Conservation (phyloP, 2,797 vertebrate species). For the Rhynchonycteris naso region DNA sequence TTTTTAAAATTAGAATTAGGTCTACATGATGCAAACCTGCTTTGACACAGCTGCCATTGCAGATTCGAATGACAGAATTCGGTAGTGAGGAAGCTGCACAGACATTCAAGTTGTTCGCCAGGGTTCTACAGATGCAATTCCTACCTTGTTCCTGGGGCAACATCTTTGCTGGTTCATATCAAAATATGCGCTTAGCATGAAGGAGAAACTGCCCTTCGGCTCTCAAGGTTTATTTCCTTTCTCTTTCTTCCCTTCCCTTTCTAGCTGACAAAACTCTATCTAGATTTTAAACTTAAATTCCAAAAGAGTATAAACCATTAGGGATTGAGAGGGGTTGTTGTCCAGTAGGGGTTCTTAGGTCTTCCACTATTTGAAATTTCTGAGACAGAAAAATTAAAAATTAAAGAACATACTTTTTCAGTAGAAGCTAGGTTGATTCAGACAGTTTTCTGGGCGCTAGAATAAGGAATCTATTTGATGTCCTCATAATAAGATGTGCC, state of each 20-base stretch:
- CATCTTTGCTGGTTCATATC: not conserved
- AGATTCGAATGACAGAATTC: not conserved
- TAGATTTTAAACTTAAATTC: constrained; percentile 30
- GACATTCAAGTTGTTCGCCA: not conserved
- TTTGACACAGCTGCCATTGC: constrained; percentile 64
- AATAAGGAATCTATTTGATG: constrained; percentile 52
- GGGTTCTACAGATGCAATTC: not conserved
- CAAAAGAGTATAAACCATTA: not conserved
- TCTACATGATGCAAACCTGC: constrained; percentile 34
- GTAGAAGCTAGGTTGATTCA: constrained; percentile 39
- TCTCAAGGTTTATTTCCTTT: not conserved
- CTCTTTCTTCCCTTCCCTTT: not conserved
- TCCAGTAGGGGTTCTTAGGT: not conserved
- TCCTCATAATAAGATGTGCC: constrained; percentile 32
- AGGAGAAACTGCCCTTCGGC: not conserved
- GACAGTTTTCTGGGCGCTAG: constrained; percentile 45
- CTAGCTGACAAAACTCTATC: not conserved
- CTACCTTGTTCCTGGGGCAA: not conserved
- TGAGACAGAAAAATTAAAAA: not conserved
- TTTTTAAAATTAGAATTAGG: constrained; percentile 39
- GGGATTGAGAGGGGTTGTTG: not conserved
- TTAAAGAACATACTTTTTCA: constrained; percentile 77
- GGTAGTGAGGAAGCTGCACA: not conserved
- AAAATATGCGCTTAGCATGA: not conserved
- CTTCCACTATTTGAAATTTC: not conserved